Percentiles rank a stretch among this genome's conserved stretches.
These are phyloP conservation scores for Lycophotia porphyrea DNA, from an alignment of 2,888 invertebrate genomes.

Conservation along the genomic window DNA sequence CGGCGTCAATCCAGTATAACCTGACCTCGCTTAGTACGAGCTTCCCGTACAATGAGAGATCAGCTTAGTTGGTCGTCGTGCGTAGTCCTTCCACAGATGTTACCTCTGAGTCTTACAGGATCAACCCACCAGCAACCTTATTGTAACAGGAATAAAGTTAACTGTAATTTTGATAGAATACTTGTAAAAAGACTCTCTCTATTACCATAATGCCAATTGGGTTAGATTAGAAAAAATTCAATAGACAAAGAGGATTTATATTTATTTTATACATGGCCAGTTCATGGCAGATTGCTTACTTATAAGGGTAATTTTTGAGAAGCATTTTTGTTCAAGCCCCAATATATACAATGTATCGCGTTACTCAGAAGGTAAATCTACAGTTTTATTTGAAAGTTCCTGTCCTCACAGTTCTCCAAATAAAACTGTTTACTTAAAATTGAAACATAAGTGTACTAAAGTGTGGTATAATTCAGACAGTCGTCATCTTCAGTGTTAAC, in stretches of 20 bases:
- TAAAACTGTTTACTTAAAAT: conserved; percentile 13
- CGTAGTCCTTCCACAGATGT: neutral
- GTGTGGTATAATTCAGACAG: conserved; percentile 24
- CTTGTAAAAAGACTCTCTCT: neutral
- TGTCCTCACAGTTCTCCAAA: neutral
- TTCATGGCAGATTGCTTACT: conserved; percentile 6
- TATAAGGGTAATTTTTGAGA: neutral
- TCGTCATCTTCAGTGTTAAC: conserved; percentile 30
- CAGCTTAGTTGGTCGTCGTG: too few species aligned
- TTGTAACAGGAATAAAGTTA: neutral
- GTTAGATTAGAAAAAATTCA: conserved; percentile 14
- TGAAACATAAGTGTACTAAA: neutral
- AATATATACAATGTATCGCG: neutral
- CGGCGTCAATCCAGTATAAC: too few species aligned
- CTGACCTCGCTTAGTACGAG: too few species aligned
- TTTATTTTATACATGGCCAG: conserved; percentile 43
- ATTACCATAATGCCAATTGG: conserved; percentile 14
- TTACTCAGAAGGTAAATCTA: conserved; percentile 18
- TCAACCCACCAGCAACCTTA: conserved; percentile 1
- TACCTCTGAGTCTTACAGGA: neutral
- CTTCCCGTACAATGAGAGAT: too few species aligned
- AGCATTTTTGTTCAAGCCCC: neutral
- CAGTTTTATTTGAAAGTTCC: conserved; percentile 10
- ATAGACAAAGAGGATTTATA: conserved; percentile 37
- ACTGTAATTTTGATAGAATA: neutral